Evolutionary conservation across 92 coral and sea anemone genomes (phyloP).

Genomic region (Paragorgia papillata): DNA sequence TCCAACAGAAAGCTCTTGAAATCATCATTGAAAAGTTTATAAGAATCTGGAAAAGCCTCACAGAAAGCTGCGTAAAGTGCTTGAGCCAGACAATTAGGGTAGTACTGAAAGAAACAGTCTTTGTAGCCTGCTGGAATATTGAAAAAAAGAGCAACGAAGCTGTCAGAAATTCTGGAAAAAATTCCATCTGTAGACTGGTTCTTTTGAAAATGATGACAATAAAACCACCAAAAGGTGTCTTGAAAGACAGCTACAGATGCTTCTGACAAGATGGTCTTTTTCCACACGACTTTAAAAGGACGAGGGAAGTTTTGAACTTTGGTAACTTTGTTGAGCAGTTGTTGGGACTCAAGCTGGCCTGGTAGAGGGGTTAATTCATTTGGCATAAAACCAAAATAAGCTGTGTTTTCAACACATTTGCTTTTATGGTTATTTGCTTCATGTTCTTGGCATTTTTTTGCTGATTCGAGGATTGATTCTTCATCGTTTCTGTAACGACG

Average conservation of each 20-base stretch:
- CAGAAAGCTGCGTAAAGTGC: constrained; percentile 91
- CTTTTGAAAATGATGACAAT: constrained; percentile 79
- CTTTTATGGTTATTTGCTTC: constrained; percentile 4
- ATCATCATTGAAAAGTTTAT: constrained; percentile 75
- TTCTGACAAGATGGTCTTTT: constrained; percentile 84
- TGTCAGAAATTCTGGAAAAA: constrained; percentile 87
- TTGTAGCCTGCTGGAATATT: constrained; percentile 75
- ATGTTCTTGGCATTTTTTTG: constrained; percentile 7
- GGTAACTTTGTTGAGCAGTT: constrained; percentile 85
- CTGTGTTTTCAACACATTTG: constrained; percentile 50
- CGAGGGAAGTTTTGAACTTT: constrained; percentile 80
- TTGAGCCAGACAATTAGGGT: constrained; percentile 90
- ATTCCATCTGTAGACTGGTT: constrained; percentile 79
- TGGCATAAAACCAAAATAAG: constrained; percentile 86
- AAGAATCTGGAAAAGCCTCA: constrained; percentile 92
- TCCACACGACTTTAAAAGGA: constrained; percentile 71
- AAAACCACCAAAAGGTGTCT: constrained; percentile 99
- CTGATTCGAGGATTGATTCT: constrained; percentile 2
- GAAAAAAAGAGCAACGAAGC: constrained; percentile 87
- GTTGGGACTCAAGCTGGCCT: constrained; percentile 94
- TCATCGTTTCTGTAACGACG: constrained; percentile 10
- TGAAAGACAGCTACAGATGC: constrained; percentile 83
- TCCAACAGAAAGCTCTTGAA: constrained; percentile 77
- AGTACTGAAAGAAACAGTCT: constrained; percentile 81
- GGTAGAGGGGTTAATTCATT: constrained; percentile 94